Base-by-base conservation (phyloP, 2,113 vertebrate species). In the Ameiurus melas region DNA sequence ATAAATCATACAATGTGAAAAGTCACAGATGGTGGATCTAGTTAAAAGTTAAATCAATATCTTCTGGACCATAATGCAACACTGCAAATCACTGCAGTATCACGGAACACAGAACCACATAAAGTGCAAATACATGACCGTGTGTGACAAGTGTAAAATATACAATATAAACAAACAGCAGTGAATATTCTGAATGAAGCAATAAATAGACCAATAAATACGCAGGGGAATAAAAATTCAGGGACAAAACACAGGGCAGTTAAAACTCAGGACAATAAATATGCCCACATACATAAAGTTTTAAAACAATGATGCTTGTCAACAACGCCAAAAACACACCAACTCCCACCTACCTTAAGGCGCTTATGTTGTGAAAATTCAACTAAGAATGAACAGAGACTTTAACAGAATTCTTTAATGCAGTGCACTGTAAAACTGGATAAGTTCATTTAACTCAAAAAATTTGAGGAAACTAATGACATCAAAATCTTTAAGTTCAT, bases 1-100 rank as follows among this genome's bases (percentile, higher is more conserved):
- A 83, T 83, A 43, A 14, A 83, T 66, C 12, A 83, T 12, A 70
- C n/a, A 60, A 39, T 36, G 80, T 82, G 17, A 57, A 80, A 80
- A 80, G 25, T 55, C 39, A 79, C 13, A 53, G 33, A 80, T 57
- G 27, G 4, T 0, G 30, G 25, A 55, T 55, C 20, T 25, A 77
- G 73, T 39, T 43, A 20, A 75, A 75, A 75, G 19, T 77, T 22
- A 51, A 77, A 1, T 77, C 39, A 27, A 73, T 39, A 51, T 47
- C 27, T 39, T 73, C 33, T 43, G 70, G 17, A 13, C 39, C 13
- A 14, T 25, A 25, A 51, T 12, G 36, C 33, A 22, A 39, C 36
- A 75, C n/a, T n/a, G n/a, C 30, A 75, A 75, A 43, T 43, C 20
- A 78, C 33, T 73, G 36, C 70, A 43, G 70, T 20, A 36, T 39